phyloP scores from a whole-genome alignment of 1,140 invertebrate species.

The Penaeus vannamei region DNA sequence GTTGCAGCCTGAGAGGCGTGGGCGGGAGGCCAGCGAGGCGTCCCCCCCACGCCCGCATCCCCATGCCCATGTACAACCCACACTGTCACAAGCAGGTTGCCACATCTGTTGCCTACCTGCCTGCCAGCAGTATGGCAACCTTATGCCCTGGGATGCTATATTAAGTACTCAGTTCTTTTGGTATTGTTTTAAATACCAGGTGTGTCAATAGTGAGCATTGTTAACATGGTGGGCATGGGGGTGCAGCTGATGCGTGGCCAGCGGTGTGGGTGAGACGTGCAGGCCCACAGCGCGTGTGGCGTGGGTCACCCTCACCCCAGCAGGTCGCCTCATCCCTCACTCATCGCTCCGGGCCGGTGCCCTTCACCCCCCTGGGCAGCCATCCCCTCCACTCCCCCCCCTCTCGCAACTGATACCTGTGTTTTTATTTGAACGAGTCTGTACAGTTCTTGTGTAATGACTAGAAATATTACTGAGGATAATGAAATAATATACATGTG shows the following conservation, averaged over 20 bases:
- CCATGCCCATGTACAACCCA: slow-evolving; percentile 38
- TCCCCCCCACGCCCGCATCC: slow-evolving; percentile 32
- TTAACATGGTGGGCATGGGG: slow-evolving; percentile 45
- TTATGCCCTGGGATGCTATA: slow-evolving; percentile 41
- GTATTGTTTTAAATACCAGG: slow-evolving; percentile 58
- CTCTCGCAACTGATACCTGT: slow-evolving; percentile 57
- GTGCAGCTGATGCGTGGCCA: slow-evolving; percentile 33
- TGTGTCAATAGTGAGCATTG: slow-evolving; percentile 46
- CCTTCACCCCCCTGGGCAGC: slow-evolving; percentile 10
- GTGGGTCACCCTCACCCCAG: slow-evolving; percentile 24
- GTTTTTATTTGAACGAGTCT: slow-evolving; percentile 58
- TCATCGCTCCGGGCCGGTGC: slow-evolving; percentile 41
- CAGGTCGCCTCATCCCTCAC: slow-evolving; percentile 22
- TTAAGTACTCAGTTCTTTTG: slow-evolving; percentile 46
- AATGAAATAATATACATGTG: slow-evolving; percentile 55
- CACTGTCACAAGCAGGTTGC: slow-evolving; percentile 39
- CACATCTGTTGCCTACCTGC: slow-evolving; percentile 49
- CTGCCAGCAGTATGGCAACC: slow-evolving; percentile 49
- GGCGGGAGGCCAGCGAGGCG: neutral
- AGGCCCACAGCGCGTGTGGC: neutral
- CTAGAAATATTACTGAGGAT: slow-evolving; percentile 56
- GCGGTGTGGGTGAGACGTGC: slow-evolving; percentile 33
- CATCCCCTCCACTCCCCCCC: slow-evolving; percentile 28
- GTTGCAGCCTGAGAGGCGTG: slow-evolving; percentile 39
- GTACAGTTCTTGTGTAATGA: slow-evolving; percentile 49